Base-by-base conservation (phyloP, 2,888 invertebrate genomes). In the Archaeoteleia sp. region DNA sequence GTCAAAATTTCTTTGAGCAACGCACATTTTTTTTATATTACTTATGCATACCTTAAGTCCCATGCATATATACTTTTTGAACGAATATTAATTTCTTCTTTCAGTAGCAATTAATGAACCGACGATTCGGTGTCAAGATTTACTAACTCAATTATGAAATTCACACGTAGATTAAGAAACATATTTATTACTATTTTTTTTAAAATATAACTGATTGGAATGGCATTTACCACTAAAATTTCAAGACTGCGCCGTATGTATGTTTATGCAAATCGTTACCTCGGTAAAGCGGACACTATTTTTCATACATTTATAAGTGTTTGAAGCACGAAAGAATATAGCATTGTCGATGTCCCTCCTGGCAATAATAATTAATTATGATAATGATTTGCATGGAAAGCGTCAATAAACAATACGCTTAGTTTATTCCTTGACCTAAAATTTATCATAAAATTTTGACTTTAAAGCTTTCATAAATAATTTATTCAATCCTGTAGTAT, bases 291-390 rank as follows among this genome's bases (percentile, higher is more conserved):
- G 45, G 40, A 49, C 51, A 45, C 39, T 43, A 57, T 65, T 65
- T 65, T 65, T 58, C 51, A 66, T 58, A 53, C 30, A 58, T 48
- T 58, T 48, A 66, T 45, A 46, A 58, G 30, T 34, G 46, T 30
- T 58, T 40, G 35, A 20, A 46, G 32, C 43, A 43, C 23, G 25
- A 57, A 34, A 15, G 32, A 51, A 39, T 40, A 32, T 20, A 39
- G 58, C 40, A 57, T 57, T 63, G 57, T 51, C 32, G 29, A 54
- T 51, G 37, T 49, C 20, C 49, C 51, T 57, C 39, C 57, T 30
- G 51, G 57, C 63, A 39, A 55, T 62, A 46, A 37, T 62, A 62
- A 62, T 62, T 62, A 62, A 62, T 62, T 62, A 53, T 40, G 45
- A 46, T 49, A 45, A 53, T 53, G 46, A 6, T 35, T 42, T 14